Base-by-base conservation (phyloP, 2,888 invertebrate genomes). In the Megaustenia siamemsis region DNA sequence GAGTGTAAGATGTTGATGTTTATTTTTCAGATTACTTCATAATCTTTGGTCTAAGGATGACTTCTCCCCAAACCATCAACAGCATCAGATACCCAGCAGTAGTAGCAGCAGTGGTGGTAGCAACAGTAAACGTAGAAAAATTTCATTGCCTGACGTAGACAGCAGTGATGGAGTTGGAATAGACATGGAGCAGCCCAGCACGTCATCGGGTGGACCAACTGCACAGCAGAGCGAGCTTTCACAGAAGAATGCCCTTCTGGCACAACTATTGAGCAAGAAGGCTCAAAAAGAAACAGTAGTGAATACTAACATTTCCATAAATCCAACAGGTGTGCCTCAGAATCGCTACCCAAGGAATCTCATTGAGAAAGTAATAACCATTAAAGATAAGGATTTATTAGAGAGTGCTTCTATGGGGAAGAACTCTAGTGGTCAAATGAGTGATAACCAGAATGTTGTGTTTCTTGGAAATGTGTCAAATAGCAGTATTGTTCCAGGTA, bases 291-390 rank as follows among this genome's bases (percentile, higher is more conserved):
- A 93, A 78, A 90, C 90, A 18, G 90, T 92, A 60, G 89, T 92
- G 15, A 92, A 91, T 83, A 92, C 91, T 10, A 87, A 89, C 56
- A 86, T 89, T 77, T 90, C 91, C 10, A 89, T 90, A 28, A 85
- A 81, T 43, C 83, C 85, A 28, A 87, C 82, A 43, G 84, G 84
- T 15, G 88, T 90, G 89, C 97, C 97, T 68, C 96, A 96, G 94
- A 91, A 91, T 43, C 91, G 93, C 68, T 90, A 94, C 68, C 93
- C 93, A 24, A 91, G 90, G 86, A 93, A 92, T 85, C 79, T 93
- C 40, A 88, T 88, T 21, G 90, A 92, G 1, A 91, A 92, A 73
- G 82, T 88, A 38, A 86, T 89, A 35, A 87, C 83, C 4, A 49
- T 87, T 5, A 87, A 84, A 81, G 38, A 49, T 2, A 8, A 18